Base-by-base conservation (phyloP, 2,113 vertebrate species). In the Nerophis lumbriciformis region DNA sequence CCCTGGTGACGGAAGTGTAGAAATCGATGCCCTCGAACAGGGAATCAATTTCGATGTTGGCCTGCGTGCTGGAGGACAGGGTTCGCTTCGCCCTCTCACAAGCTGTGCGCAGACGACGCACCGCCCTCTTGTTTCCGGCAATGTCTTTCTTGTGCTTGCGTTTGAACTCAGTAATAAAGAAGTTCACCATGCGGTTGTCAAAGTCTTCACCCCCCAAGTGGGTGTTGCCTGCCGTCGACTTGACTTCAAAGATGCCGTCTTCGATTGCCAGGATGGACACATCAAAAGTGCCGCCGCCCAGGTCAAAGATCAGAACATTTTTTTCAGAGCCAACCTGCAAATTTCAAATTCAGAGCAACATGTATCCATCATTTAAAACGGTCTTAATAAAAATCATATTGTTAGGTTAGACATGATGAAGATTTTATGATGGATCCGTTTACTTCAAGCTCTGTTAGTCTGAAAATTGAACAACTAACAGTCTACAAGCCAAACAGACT, bases 1-100 rank as follows among this genome's bases (percentile, higher is more conserved):
- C 95, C 70, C 95, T 92, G 62, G 95, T 97, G 69, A 98, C 94
- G 14, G 94, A 95, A 0, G 95, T 98, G 86, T 97, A 98, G 91
- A 96, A 97, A 63, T 98, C 94, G 58, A 94, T 72, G 14, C 95
- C 95, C 76, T 98, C 94, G 0, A 88, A 95, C 0, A 96, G 88
- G 3, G 95, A 96, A 66, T 97, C 95, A 1, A 90, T 88, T 62
- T 91, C 90, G 2, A 92, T 86, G 66, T 86, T 91, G 71, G 90
- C 90, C 73, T 90, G 89, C 48, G 86, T 87, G 86, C 89, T 91
- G 59, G 91, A 91, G 0, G 90, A 91, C 59, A 92, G 53, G 1
- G 87, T 92, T 47, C 91, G 88, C 61, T 91, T 92, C 16, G 89
- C 89, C 16, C 88, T 61, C 73, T 92, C 90, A 0, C 89, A 91